phyloP scores from a whole-genome alignment of 2,888 invertebrate genomes.

The Bombylius major region DNA sequence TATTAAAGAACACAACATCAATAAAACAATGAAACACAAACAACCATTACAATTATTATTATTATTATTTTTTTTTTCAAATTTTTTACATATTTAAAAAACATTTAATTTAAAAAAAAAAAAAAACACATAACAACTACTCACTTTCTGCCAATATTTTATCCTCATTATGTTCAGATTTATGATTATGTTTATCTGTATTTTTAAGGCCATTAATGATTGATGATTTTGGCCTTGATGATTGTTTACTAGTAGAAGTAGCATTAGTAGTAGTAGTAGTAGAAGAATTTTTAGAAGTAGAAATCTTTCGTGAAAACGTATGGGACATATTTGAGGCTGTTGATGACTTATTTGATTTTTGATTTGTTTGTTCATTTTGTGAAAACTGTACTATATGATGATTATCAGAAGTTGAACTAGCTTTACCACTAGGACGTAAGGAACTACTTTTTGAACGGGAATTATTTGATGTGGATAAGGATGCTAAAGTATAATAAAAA shows the following conservation, averaged over 20 bases:
- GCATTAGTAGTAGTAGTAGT: too few species aligned
- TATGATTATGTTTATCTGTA: background rate
- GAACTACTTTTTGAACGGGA: constrained; percentile 55
- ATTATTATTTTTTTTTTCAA: too few species aligned
- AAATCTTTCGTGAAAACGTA: constrained; percentile 13
- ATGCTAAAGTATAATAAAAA: constrained; percentile 46
- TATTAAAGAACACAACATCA: too few species aligned
- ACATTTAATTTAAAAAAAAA: background rate
- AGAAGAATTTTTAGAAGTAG: constrained; percentile 17
- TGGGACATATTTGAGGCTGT: constrained; percentile 15
- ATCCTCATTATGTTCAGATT: constrained; percentile 26
- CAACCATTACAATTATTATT: too few species aligned
- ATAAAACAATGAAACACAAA: too few species aligned
- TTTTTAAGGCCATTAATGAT: constrained; percentile 17
- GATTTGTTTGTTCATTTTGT: constrained; percentile 19
- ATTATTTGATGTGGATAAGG: constrained; percentile 61
- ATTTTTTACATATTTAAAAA: too few species aligned
- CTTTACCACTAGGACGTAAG: constrained; percentile 40
- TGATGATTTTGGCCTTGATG: constrained; percentile 24
- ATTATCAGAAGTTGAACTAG: constrained; percentile 26
- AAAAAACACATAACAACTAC: constrained; percentile 18
- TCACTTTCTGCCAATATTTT: constrained; percentile 37
- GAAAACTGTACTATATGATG: constrained; percentile 30
- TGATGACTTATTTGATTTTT: constrained; percentile 16
- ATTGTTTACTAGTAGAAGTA: constrained; percentile 20